Percentiles rank a stretch among this genome's conserved stretches.
These are phyloP conservation scores for Ophonus ardosiacus DNA, from an alignment of 2,888 invertebrate species.

Conservation along the genomic window DNA sequence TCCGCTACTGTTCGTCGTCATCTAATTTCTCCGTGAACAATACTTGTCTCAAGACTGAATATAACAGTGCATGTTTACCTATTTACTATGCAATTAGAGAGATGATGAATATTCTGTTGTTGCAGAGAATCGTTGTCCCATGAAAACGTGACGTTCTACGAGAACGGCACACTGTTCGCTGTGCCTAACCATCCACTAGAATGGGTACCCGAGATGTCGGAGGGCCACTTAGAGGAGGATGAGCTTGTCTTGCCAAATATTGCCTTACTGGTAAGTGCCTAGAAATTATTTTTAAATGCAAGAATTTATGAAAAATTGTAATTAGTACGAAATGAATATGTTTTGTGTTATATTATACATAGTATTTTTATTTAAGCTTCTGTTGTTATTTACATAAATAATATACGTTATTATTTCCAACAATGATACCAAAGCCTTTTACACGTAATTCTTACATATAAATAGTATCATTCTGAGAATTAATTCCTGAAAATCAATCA, in stretches of 20 bases:
- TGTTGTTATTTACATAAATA: too few relatives aligned
- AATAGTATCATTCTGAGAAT: too few relatives aligned
- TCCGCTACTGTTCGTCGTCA: neutral
- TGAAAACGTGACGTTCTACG: constrained; percentile 84
- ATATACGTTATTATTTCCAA: too few relatives aligned
- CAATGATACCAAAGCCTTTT: too few relatives aligned
- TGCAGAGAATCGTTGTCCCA: constrained; percentile 85
- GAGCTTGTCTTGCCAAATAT: constrained; percentile 87
- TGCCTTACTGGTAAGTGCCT: constrained; percentile 87
- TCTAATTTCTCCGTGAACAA: constrained; percentile 15
- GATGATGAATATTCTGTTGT: constrained; percentile 66
- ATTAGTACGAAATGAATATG: too few relatives aligned
- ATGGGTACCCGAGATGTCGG: constrained; percentile 88
- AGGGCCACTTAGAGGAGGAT: constrained; percentile 86
- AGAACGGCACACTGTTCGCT: constrained; percentile 85
- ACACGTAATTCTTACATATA: too few relatives aligned
- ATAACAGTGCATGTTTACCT: constrained; percentile 2
- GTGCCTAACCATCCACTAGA: constrained; percentile 85
- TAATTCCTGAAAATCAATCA: too few relatives aligned
- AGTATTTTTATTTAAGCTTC: too few relatives aligned
- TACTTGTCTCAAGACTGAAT: neutral
- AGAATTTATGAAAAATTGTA: too few relatives aligned
- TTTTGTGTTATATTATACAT: too few relatives aligned
- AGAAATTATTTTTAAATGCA: too few relatives aligned
- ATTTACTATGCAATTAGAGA: constrained; percentile 8